Evolutionary conservation across 1,140 invertebrate species (phyloP).

Genomic region (Pristionchus pacificus): DNA sequence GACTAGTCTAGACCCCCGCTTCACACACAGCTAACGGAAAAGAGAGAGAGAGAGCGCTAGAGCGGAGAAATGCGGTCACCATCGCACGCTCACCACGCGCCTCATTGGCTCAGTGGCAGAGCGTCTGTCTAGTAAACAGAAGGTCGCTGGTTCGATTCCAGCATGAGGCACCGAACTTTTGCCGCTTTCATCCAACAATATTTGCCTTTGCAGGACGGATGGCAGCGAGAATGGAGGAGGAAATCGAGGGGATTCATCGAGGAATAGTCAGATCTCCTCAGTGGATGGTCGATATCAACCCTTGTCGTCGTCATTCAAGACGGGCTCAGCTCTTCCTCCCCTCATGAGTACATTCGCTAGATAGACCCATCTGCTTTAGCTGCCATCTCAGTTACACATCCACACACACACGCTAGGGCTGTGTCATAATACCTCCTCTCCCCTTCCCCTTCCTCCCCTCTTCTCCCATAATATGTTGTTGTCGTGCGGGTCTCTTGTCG

Average conservation of each 20-base stretch:
- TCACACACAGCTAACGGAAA: too few species aligned
- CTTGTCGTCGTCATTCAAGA: background rate
- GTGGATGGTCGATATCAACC: background rate
- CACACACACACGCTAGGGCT: too few species aligned
- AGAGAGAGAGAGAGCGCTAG: too few species aligned
- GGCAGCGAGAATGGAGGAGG: background rate
- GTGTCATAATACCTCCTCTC: background rate
- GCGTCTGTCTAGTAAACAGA: constrained; percentile 50
- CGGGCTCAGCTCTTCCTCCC: background rate
- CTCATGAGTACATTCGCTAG: background rate
- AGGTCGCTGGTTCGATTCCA: constrained; percentile 51
- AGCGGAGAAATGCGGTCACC: too few species aligned
- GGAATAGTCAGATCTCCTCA: background rate
- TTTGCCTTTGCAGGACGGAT: background rate
- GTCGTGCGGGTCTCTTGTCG: too few species aligned
- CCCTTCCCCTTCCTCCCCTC: constrained; percentile 1
- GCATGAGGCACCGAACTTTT: constrained; percentile 38
- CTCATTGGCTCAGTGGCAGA: constrained; percentile 46
- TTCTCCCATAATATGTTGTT: too few species aligned
- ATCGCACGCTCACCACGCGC: constrained; percentile 9
- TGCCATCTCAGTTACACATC: too few species aligned
- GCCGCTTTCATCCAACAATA: background rate
- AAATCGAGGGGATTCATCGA: background rate
- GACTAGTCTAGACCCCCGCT: too few species aligned
- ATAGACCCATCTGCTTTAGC: too few species aligned